Percentiles rank a stretch among this genome's conserved stretches.
Conservation (phyloP, 35 echinoderm and acorn worm genomes). For the Ophiothrix spiculata region DNA sequence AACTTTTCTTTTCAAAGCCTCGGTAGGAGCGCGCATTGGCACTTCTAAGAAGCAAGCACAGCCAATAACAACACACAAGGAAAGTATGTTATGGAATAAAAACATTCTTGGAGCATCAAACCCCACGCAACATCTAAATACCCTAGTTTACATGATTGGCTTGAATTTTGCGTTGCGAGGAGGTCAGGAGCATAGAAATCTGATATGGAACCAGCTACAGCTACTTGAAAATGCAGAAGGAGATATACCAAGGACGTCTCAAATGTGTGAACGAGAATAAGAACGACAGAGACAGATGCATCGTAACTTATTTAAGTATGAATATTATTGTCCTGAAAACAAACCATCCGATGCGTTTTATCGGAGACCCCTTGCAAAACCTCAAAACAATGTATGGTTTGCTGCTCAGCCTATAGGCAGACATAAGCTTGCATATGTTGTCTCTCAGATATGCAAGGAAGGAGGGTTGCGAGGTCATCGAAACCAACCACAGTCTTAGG, state of each 20-base stretch:
- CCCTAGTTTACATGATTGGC: conserved; percentile 16
- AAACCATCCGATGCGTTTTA: neutral
- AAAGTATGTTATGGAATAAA: neutral
- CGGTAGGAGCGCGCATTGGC: neutral
- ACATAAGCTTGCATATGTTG: conserved; percentile 2
- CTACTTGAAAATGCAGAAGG: neutral
- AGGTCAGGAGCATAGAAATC: conserved; percentile 19
- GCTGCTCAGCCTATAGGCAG: neutral
- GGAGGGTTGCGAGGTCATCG: neutral
- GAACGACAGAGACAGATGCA: neutral
- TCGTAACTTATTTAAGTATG: conserved; percentile 3
- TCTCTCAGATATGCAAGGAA: conserved; percentile 13
- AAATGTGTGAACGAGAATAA: conserved; percentile 11
- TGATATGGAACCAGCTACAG: conserved; percentile 18
- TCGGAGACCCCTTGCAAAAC: conserved; percentile 11
- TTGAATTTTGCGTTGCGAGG: conserved; percentile 40
- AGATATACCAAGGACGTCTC: conserved; percentile 19
- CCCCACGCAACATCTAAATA: conserved; percentile 5
- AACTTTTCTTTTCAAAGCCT: too few species aligned
- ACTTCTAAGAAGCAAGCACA: conserved; percentile 16
- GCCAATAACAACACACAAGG: conserved; percentile 2
- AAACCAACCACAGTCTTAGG: neutral
- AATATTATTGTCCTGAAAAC: neutral
- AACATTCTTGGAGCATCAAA: conserved; percentile 1
- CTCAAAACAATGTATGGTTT: neutral